A percentile compares a stretch with the other conserved stretches of the same genome.
Conservation (phyloP, 64 coral and sea anemone species). For the Montipora foliosa region DNA sequence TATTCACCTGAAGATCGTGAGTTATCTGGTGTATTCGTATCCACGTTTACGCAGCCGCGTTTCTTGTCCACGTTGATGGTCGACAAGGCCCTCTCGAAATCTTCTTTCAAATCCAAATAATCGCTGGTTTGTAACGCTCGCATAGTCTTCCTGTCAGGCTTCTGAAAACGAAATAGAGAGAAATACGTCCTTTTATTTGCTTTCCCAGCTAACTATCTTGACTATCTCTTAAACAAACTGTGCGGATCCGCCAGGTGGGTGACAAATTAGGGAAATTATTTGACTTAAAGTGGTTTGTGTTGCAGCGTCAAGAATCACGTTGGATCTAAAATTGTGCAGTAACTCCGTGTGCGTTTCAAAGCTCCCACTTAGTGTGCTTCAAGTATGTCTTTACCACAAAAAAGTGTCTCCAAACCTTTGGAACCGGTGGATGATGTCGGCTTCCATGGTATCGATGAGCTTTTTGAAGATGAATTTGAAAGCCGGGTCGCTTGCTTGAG, state of each 20-base stretch:
- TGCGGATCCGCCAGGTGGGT: not conserved
- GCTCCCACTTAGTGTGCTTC: no score
- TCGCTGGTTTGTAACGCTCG: slow-evolving; percentile 58
- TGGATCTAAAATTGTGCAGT: no score
- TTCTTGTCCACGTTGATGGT: not conserved
- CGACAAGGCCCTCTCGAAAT: slow-evolving; percentile 54
- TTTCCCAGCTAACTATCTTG: not conserved
- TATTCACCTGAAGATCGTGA: slow-evolving; percentile 18
- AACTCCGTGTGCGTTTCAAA: not conserved
- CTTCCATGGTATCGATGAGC: slow-evolving; percentile 30
- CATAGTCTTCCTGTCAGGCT: slow-evolving; percentile 58
- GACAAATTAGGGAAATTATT: not conserved
- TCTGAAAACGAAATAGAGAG: slow-evolving; percentile 7
- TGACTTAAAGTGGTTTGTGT: not conserved
- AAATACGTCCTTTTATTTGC: not conserved
- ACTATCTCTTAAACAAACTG: not conserved
- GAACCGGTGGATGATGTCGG: slow-evolving; percentile 79
- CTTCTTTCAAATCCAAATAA: slow-evolving; percentile 73
- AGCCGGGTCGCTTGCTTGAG: slow-evolving; percentile 79
- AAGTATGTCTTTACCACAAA: not conserved
- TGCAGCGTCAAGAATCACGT: not conserved
- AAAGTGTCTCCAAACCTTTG: slow-evolving; percentile 65
- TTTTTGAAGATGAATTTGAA: slow-evolving; percentile 88
- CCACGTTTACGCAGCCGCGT: not conserved
- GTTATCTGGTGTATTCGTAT: not conserved